phyloP scores from a whole-genome alignment of 2,888 invertebrate species.

The Rhamnusium bicolor region DNA sequence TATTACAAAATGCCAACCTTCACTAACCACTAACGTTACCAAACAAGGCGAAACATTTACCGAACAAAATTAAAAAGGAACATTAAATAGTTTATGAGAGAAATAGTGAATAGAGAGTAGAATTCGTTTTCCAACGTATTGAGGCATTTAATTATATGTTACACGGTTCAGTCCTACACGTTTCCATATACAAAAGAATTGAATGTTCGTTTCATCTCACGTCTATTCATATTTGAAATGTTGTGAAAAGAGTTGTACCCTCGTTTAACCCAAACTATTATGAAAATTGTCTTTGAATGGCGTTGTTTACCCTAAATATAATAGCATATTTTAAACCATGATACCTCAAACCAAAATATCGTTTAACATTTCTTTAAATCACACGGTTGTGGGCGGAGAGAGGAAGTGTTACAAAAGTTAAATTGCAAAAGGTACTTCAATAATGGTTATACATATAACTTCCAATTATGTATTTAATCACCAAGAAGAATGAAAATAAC shows the following conservation, averaged over 20 bases:
- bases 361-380: neutral
- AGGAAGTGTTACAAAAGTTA: neutral
- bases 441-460: neutral
- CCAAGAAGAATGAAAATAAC: neutral
- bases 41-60: neutral
- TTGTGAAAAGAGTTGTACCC: slow-evolving; percentile 28
- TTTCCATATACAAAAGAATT: slow-evolving; percentile 17
- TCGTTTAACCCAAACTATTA: slow-evolving; percentile 13
- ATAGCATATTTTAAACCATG: slow-evolving; percentile 14
- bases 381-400: neutral
- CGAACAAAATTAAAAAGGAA: neutral
- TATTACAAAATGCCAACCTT: neutral
- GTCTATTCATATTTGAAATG: slow-evolving; percentile 22
- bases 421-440: neutral
- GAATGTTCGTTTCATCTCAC: slow-evolving; percentile 18
- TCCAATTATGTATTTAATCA: neutral
- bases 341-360: slow-evolving; percentile 13
- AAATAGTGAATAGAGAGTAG: neutral
- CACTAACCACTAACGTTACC: neutral
- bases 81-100: slow-evolving; percentile 6
- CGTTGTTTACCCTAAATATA: slow-evolving; percentile 25
- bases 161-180: slow-evolving; percentile 8
- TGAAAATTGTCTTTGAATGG: slow-evolving; percentile 21
- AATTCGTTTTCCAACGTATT: slow-evolving; percentile 17
- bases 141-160: slow-evolving; percentile 22